Evolutionary conservation across 2,797 vertebrate species (phyloP), one percentile per base, ranked within the genome.

Genomic region (Fundulus diaphanus): DNA sequence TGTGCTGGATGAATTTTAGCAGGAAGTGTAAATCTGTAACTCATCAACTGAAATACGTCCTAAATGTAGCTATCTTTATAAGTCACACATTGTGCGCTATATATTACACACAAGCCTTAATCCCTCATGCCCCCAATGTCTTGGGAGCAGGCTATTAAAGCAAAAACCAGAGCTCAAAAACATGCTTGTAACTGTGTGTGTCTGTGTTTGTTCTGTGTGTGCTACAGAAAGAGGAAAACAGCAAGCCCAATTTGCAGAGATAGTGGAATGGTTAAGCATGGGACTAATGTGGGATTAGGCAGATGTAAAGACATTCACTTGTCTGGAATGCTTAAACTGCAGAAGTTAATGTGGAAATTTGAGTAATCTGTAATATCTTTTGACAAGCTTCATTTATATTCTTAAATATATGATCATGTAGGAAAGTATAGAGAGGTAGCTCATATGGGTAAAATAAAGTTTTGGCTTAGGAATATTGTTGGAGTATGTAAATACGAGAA

Each of bases 271-370:
- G 85, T 92, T 88, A 89, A 81, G 54, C 76, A 67, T 13, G 44
- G 90, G 87, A 90, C 68, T 88, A 90, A 88, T 91, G 88, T 88
- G 78, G 83, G 88, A 91, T 93, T 82, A 89, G 77, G 77, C 59
- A 76, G 88, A 83, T 33, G 7, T 76, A 85, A 82, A 85, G 86
- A 86, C 84, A 80, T 81, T 68, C 81, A 51, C 74, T 73, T 68
- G 37, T 82, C 87, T 92, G 86, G 88, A 89, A 87, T 88, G 74
- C 77, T 46, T 87, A 77, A 78, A 80, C 69, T 79, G 77, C 81
- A 82, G 42, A 79, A 83, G 89, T 90, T 88, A 84, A 71, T 12
- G 33, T 90, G 87, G 89, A 93, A 92, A 90, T 87, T 82, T 67
- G 72, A 90, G 79, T 81, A 86, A 88, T 86, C 85, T 88, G 84